Evolutionary conservation across 2,113 vertebrate genomes (phyloP), one percentile per base, ranked within the genome.

Genomic region (Vicugna pacos): DNA sequence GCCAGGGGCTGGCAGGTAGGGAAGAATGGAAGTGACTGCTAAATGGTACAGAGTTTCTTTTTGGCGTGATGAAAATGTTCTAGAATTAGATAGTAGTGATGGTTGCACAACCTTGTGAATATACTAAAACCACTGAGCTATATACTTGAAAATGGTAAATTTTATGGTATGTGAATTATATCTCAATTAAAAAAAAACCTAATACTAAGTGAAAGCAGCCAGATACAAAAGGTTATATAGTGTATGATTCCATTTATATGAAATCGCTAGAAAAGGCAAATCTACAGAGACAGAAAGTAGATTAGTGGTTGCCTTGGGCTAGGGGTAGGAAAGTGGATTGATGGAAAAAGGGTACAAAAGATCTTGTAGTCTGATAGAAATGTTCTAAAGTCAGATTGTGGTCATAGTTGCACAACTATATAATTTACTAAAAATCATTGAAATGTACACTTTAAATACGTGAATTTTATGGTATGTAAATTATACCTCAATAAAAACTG

Each of bases 231-330:
- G 72, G 26, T 32, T 91, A 56, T 58, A 75, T 17, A 60, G 26
- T 48, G 1, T 77, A 42, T 67, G 35, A 90, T 80, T 85, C 17
- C 58, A 81, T 80, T 86, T 42, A 84, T 28, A 91, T 86, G 42
- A 91, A 90, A 91, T 87, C 24, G 81, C 52, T 81, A 60, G 48
- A 84, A 95, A 96, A 70, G 73, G 20, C 52, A 96, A 65, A 64
- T 85, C 54, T 70, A 64, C 38, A 87, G 56, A 87, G 16, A 75
- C n/a, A 46, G 28, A 86, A 54, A 73, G 50, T 16, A 93, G 48
- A 86, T 94, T 54, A 70, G 28, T 30, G 26, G 76, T 72, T 58
- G 20, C 67, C 60, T 87, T 7, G 30, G 62, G 8, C 26, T 72
- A 88, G 35, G 16, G n/a, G 30, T 35, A 0, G 56, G 64, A 88